Evolutionary conservation across 2,113 vertebrate species (phyloP).

Genomic region (Melanotaenia duboulayi): DNA sequence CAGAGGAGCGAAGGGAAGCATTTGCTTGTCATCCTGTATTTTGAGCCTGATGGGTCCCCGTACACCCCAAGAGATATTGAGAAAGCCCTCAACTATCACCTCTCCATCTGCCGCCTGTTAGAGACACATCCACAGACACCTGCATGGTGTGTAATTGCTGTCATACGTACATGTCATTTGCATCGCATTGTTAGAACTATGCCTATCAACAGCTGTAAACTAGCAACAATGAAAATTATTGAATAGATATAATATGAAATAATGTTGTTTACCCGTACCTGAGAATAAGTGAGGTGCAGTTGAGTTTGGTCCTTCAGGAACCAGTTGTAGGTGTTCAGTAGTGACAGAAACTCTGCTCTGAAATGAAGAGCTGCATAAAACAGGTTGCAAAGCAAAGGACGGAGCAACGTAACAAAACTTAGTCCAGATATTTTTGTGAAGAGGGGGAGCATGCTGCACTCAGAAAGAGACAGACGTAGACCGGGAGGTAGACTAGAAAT

Average conservation of each 20-base stretch:
- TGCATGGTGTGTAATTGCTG: background rate
- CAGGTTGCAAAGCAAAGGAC: background rate
- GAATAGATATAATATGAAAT: background rate
- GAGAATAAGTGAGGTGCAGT: constrained; percentile 73
- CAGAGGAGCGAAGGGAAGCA: constrained; percentile 69
- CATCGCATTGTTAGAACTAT: background rate
- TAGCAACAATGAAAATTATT: no score
- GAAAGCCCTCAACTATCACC: constrained; percentile 87
- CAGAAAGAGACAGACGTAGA: no score
- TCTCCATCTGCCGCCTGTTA: constrained; percentile 64
- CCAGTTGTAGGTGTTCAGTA: constrained; percentile 83
- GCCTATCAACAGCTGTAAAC: background rate
- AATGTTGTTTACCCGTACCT: constrained; percentile 33
- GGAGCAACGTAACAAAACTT: background rate
- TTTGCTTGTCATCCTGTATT: constrained; percentile 92
- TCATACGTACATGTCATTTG: background rate
- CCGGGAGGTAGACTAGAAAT: no score
- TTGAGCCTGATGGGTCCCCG: constrained; percentile 89
- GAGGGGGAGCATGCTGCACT: no score
- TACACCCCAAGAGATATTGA: constrained; percentile 93
- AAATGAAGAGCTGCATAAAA: constrained; percentile 22
- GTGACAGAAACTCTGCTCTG: constrained; percentile 78
- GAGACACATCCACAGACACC: constrained; percentile 24
- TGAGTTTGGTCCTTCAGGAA: constrained; percentile 83
- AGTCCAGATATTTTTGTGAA: no score